Evolutionary conservation across 1,140 invertebrate species (phyloP), one percentile per base, ranked within the genome.

Genomic region (Campoletis sonorensis): DNA sequence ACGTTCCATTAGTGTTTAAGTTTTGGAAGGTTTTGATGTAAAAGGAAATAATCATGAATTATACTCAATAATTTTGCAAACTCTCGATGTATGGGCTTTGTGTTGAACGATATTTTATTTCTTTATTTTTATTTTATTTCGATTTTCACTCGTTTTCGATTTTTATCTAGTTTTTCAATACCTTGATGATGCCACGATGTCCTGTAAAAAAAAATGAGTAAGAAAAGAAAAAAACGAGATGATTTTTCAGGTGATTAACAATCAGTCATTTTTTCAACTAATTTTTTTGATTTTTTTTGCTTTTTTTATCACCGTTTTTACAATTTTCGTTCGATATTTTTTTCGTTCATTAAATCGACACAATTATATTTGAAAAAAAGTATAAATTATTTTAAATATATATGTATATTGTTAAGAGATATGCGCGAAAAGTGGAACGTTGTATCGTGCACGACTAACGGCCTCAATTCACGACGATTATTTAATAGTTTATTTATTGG

Each of bases 401-500:
- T 58, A 58, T 58, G 7, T 58, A 58, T 58, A 58, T 58, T 21
- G n/a, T 58, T n/a, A n/a, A n/a, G 18, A 11, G 21, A 51, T 26
- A 79, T 21, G n/a, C n/a, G n/a, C n/a, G 30, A 79, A 79, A 68
- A 45, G 33, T 68, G 40, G 68, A 70, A 21, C 77, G 49, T 40
- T 27, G 37, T 80, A 37, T 77, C 79, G 33, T 37, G 68, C 82
- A 54, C 45, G 64, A 78, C 86, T 84, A 84, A 87, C 89, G 90
- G 89, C 90, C 91, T 90, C 90, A 91, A 92, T 92, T 90, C 88
- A 83, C 85, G 87, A 87, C 89, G 88, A 91, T 92, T 92, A 92
- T 91, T 91, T 91, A 90, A 91, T 90, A 89, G 90, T 92, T 91
- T 89, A 91, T 88, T 91, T 90, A 92, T 92, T 91, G 90, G 88